Conservation (phyloP, 2,888 invertebrate genomes). For the Synanthedon tipuliformis region DNA sequence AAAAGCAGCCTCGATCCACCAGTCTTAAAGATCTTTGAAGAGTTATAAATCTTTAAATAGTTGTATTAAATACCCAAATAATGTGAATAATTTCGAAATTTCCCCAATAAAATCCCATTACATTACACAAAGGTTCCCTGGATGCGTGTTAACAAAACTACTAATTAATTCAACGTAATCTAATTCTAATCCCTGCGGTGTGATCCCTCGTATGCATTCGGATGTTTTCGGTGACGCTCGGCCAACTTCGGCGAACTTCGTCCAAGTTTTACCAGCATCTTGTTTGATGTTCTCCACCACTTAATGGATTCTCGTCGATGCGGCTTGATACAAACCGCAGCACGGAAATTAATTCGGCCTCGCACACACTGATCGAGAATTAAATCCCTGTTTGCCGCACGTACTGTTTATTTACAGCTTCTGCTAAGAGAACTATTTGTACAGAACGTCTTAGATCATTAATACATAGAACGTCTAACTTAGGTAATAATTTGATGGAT, state of each 20-base stretch:
- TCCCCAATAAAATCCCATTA: neutral
- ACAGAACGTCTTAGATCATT: no score
- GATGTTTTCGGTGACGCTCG: slow-evolving; percentile 2
- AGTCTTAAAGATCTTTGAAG: no score
- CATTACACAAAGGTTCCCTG: neutral
- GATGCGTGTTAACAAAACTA: neutral
- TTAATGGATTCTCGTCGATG: slow-evolving; percentile 23
- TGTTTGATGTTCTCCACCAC: slow-evolving; percentile 15
- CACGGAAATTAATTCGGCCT: slow-evolving; percentile 30
- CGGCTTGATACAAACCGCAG: slow-evolving; percentile 22
- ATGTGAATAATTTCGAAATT: neutral
- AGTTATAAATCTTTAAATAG: no score
- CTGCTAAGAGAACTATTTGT: no score
- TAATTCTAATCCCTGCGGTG: neutral
- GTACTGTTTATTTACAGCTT: no score
- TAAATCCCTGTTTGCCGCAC: no score
- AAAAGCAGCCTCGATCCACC: no score
- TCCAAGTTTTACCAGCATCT: slow-evolving; percentile 13
- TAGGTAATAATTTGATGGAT: no score
- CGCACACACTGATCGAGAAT: neutral
- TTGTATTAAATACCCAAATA: neutral
- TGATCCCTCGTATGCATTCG: neutral
- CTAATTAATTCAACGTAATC: neutral
- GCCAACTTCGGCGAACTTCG: slow-evolving; percentile 3
- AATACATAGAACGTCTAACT: no score